These are phyloP conservation scores for Monochamus saltuarius DNA, from an alignment of 1,140 invertebrate genomes.

Conservation along the genomic window DNA sequence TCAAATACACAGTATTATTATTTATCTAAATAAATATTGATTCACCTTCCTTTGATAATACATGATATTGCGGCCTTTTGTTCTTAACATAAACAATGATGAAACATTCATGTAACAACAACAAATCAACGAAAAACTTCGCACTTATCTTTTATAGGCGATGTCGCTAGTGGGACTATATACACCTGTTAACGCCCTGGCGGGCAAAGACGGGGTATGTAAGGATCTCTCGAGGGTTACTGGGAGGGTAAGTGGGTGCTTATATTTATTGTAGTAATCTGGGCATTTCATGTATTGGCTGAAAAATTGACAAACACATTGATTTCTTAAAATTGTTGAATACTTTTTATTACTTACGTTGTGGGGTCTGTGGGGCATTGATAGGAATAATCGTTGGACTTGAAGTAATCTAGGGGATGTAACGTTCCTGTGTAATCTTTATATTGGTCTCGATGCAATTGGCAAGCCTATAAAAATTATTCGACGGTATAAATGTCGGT, in stretches of 20 bases:
- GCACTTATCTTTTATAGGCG: constrained; percentile 3
- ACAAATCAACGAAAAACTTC: too few species aligned
- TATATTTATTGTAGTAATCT: constrained; percentile 57
- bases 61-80: too few species aligned
- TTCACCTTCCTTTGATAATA: too few species aligned
- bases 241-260: constrained; percentile 57
- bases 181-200: constrained; percentile 55
- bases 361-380: constrained; percentile 57
- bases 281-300: constrained; percentile 59
- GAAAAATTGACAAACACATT: constrained; percentile 31
- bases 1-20: too few species aligned
- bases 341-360: constrained; percentile 43
- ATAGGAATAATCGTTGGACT: constrained; percentile 52
- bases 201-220: constrained; percentile 53
- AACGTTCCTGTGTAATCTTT: constrained; percentile 55
- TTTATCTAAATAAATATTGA: too few species aligned
- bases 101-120: too few species aligned
- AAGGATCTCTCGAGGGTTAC: constrained; percentile 53
- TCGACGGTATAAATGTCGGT: too few species aligned
- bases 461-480: constrained; percentile 52
- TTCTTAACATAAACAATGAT: too few species aligned
- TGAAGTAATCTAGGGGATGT: constrained; percentile 59
- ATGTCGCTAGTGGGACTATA: constrained; percentile 33
- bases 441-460: constrained; percentile 60
- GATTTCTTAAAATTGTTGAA: too few species aligned